phyloP scores from a whole-genome alignment of 2,888 invertebrate species.

The Lamproptera curius region DNA sequence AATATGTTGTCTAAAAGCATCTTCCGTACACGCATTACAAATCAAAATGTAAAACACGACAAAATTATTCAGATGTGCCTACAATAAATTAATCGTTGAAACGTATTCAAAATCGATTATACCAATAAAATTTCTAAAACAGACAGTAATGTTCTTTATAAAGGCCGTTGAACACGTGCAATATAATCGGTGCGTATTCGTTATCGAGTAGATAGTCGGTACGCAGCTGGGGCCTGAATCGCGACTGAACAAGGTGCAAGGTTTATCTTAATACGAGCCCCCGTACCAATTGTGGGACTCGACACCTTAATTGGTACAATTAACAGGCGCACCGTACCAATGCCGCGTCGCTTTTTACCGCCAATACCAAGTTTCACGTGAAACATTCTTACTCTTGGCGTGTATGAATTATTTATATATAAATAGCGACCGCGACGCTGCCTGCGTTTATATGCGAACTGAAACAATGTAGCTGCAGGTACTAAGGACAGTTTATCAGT shows the following conservation, averaged over 20 bases:
- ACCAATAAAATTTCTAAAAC: too few relatives aligned
- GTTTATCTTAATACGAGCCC: constrained; percentile 75
- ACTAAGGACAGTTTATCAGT: too few relatives aligned
- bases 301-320: constrained; percentile 32
- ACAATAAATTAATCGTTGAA: too few relatives aligned
- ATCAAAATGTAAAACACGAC: too few relatives aligned
- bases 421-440: not conserved
- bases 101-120: too few relatives aligned
- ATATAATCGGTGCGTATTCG: constrained; percentile 14
- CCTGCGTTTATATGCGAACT: too few relatives aligned
- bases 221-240: constrained; percentile 45
- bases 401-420: not conserved
- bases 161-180: not conserved
- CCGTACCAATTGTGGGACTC: constrained; percentile 55
- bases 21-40: too few relatives aligned
- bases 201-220: constrained; percentile 19
- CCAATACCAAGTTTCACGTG: not conserved
- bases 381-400: not conserved
- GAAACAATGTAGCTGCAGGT: too few relatives aligned
- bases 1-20: too few relatives aligned
- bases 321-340: constrained; percentile 29
- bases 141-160: too few relatives aligned
- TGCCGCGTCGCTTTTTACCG: constrained; percentile 11
- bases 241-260: constrained; percentile 73
- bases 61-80: too few relatives aligned